Percentiles rank a stretch among this genome's conserved stretches.
Conservation (phyloP, 1,140 invertebrate species). For the Microplitis mediator region DNA sequence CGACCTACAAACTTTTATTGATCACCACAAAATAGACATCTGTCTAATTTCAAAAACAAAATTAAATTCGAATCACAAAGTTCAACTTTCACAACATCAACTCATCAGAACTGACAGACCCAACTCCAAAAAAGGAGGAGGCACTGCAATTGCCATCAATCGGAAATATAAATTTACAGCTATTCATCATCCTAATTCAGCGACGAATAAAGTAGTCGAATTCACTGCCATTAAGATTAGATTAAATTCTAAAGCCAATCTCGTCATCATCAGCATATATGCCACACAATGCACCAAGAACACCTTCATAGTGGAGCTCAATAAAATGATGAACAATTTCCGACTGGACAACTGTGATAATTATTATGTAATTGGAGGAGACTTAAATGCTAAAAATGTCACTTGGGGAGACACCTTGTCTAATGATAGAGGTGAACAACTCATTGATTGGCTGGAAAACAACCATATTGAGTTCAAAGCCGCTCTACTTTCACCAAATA, state of each 20-base stretch:
- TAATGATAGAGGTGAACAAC: conserved; percentile 9
- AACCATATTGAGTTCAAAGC: background rate
- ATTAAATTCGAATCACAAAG: conserved; percentile 19
- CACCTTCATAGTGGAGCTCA: conserved; percentile 4
- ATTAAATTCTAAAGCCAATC: background rate
- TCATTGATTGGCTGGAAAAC: background rate
- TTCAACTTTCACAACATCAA: background rate
- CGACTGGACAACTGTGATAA: background rate
- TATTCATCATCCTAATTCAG: background rate
- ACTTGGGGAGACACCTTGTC: background rate
- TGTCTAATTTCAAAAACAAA: conserved; percentile 19
- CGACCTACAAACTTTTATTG: background rate
- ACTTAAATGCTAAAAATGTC: conserved; percentile 15
- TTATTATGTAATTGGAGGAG: conserved; percentile 19
- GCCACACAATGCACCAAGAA: background rate
- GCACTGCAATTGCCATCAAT: conserved; percentile 21
- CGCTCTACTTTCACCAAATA: background rate
- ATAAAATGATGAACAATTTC: background rate
- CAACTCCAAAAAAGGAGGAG: conserved; percentile 14
- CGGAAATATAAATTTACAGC: background rate
- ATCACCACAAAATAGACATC: background rate
- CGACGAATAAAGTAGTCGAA: background rate
- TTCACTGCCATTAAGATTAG: conserved; percentile 2
- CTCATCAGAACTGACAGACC: conserved; percentile 17
- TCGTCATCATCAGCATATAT: conserved; percentile 3